Base-by-base conservation (phyloP, 1,140 invertebrate species). In the Orius insidiosus region DNA sequence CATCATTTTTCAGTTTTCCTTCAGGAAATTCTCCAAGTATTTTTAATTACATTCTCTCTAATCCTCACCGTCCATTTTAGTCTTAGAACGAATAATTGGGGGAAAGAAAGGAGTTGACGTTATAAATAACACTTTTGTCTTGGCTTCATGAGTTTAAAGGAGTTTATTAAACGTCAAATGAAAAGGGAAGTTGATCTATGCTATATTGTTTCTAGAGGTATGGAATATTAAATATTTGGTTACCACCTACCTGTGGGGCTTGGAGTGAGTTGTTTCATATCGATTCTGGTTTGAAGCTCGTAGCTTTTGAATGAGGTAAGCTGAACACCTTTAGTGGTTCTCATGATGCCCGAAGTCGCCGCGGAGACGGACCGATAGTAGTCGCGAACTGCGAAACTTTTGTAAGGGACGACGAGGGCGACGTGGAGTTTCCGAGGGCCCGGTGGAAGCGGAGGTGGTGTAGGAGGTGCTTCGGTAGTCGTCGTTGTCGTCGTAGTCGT, bases 201-300 rank as follows among this genome's bases (percentile, higher is more conserved):
- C n/a, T n/a, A n/a, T n/a, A n/a, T n/a, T n/a, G n/a, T n/a, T n/a
- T n/a, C n/a, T n/a, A n/a, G n/a, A n/a, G n/a, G n/a, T n/a, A n/a
- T n/a, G n/a, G n/a, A n/a, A n/a, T n/a, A n/a, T n/a, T n/a, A n/a
- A n/a, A n/a, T n/a, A n/a, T n/a, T n/a, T n/a, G n/a, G n/a, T n/a
- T n/a, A n/a, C n/a, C n/a, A 52, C 41, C 75, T 63, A 83, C 80
- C 75, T 62, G 73, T 83, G 39, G 82, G 81, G 66, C 76, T 83
- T 31, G 81, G 80, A 43, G 76, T 80, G 49, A 83, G 65, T 54
- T 74, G 73, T 56, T 79, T 73, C 71, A 78, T 81, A 46, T 67
- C 70, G 55, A 77, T 73, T 53, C 72, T 71, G 51, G 78, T 71
- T 53, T 75, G 70, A 47, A 81, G 70, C 54, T 75, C 75, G 62